Conservation (phyloP, 2,113 vertebrate species). For the Eubucco bourcierii region DNA sequence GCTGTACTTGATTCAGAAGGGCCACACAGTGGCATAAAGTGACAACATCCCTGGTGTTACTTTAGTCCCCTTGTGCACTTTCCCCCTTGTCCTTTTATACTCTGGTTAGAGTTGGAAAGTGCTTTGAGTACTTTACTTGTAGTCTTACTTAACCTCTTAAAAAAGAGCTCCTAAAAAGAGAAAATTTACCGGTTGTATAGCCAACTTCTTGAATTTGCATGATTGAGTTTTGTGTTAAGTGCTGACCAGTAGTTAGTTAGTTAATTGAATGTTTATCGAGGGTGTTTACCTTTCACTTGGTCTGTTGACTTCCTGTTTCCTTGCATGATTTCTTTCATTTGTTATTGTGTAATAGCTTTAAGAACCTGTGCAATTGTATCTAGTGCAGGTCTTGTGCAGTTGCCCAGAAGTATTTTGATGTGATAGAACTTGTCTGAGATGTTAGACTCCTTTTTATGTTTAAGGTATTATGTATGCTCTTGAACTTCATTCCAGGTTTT, state of each 20-base stretch:
- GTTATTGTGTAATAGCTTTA: background rate
- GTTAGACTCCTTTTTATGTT: background rate
- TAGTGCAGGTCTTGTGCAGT: background rate
- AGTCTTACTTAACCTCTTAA: background rate
- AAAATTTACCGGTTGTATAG: background rate
- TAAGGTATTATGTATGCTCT: background rate
- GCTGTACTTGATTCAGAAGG: background rate
- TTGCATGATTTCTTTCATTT: background rate
- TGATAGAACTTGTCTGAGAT: background rate
- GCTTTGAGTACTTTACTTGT: background rate
- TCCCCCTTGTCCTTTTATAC: background rate
- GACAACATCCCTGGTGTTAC: background rate
- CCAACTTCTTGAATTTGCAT: background rate
- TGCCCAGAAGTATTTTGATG: background rate
- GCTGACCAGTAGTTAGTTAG: background rate
- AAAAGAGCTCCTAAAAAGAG: background rate
- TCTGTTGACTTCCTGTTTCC: conserved; percentile 39
- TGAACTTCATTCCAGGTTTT: background rate
- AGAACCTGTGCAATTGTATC: background rate
- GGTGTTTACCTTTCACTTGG: conserved; percentile 46
- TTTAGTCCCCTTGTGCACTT: background rate
- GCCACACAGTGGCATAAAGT: background rate
- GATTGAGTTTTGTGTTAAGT: background rate
- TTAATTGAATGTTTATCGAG: background rate
- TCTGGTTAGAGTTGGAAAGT: background rate